A percentile compares a stretch with the other conserved stretches of the same genome.
phyloP scores from a whole-genome alignment of 37 sponge, comb jelly and placozoan genomes.

The Cladorhizidae sp. region DNA sequence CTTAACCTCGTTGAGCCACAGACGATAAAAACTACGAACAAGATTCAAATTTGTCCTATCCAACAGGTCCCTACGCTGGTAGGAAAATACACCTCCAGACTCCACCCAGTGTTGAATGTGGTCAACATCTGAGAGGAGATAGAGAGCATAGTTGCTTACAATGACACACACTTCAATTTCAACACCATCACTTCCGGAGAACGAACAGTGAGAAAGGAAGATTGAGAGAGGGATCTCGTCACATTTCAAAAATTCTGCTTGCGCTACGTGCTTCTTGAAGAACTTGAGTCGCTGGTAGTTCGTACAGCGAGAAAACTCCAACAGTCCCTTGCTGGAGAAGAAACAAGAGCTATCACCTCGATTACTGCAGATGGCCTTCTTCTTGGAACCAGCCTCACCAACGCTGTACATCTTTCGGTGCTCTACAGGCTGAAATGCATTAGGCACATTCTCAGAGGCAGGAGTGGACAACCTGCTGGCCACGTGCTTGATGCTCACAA shows the following conservation, averaged over 20 bases:
- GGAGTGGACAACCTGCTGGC: not conserved
- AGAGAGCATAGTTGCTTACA: constrained; percentile 57
- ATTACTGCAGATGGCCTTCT: not conserved
- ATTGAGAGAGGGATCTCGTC: constrained; percentile 39
- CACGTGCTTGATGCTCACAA: constrained; percentile 12
- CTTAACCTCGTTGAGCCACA: constrained; percentile 51
- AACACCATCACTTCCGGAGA: not conserved
- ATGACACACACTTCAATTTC: constrained; percentile 56
- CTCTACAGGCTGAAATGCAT: not conserved
- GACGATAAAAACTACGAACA: constrained; percentile 43
- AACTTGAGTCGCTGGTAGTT: constrained; percentile 23
- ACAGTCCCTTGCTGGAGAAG: constrained; percentile 18
- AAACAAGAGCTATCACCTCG: constrained; percentile 1
- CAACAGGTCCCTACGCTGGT: constrained; percentile 28
- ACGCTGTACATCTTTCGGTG: not conserved
- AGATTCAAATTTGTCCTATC: constrained; percentile 1
- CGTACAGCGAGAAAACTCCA: constrained; percentile 14
- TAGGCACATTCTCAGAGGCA: not conserved
- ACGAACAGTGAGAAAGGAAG: constrained; percentile 34
- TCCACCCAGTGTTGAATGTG: constrained; percentile 49
- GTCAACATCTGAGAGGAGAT: constrained; percentile 49
- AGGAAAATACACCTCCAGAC: constrained; percentile 45
- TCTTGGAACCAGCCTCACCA: not conserved
- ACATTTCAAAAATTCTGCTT: constrained; percentile 53
- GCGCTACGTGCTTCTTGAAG: constrained; percentile 58